Conservation (phyloP, 2,113 vertebrate genomes). For the Boleophthalmus pectinirostris region DNA sequence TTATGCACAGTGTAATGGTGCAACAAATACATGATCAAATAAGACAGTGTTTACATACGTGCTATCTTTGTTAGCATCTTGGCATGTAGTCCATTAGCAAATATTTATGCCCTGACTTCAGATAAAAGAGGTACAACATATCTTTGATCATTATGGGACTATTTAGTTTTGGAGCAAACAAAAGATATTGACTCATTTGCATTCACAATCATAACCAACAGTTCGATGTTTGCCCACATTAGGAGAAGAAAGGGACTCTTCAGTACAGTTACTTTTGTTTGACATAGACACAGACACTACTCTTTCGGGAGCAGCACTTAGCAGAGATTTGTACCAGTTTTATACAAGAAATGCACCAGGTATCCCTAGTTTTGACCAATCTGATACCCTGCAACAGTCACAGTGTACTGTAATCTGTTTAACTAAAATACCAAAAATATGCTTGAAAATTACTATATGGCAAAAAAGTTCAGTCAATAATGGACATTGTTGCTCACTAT, state of each 20-base stretch:
- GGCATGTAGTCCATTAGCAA: background rate
- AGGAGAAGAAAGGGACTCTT: background rate
- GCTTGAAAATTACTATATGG: too few relatives aligned
- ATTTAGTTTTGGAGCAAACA: background rate
- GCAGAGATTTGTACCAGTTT: too few relatives aligned
- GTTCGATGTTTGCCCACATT: background rate
- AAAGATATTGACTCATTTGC: background rate
- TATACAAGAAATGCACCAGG: too few relatives aligned
- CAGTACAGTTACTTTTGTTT: background rate
- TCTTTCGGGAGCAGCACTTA: too few relatives aligned
- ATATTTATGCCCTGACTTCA: slow-evolving; percentile 7
- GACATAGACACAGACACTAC: too few relatives aligned
- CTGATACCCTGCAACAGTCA: too few relatives aligned
- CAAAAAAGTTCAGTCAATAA: too few relatives aligned
- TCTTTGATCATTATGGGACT: slow-evolving; percentile 2
- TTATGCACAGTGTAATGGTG: background rate
- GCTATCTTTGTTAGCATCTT: slow-evolving; percentile 12
- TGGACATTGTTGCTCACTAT: too few relatives aligned
- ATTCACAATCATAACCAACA: background rate
- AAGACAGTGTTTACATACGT: background rate
- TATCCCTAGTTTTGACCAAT: too few relatives aligned
- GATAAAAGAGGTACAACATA: slow-evolving; percentile 8
- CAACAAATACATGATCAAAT: background rate
- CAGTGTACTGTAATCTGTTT: too few relatives aligned
- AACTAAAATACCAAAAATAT: too few relatives aligned